Evolutionary conservation across 2,797 vertebrate species (phyloP).

Genomic region (Dryobates pubescens): DNA sequence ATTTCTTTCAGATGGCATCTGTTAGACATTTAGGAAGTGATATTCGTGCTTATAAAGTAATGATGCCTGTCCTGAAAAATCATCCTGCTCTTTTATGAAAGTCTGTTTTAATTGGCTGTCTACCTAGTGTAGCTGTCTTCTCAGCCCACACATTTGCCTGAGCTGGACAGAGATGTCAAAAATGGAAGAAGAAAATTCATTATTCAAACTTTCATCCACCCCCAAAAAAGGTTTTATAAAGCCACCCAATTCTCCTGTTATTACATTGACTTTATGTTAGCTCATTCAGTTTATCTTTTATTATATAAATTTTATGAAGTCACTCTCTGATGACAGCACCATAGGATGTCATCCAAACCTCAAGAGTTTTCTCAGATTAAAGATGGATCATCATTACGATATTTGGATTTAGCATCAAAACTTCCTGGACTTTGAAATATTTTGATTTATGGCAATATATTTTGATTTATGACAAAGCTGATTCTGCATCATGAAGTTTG

Average conservation of each 20-base stretch:
- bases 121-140: slow-evolving; percentile 43
- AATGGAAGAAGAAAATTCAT: slow-evolving; percentile 43
- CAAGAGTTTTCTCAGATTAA: not conserved
- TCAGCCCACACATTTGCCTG: slow-evolving; percentile 44
- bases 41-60: slow-evolving; percentile 52
- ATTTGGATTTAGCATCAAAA: not conserved
- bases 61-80: slow-evolving; percentile 57
- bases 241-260: not conserved
- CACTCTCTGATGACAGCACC: not conserved
- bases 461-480: not conserved
- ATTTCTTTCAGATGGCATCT: slow-evolving; percentile 61
- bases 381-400: not conserved
- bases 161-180: slow-evolving; percentile 38
- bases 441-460: not conserved
- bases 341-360: not conserved
- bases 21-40: slow-evolving; percentile 71
- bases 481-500: not conserved
- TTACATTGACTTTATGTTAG: not conserved
- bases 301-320: not conserved
- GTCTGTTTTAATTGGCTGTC: slow-evolving; percentile 54
- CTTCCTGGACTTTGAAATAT: not conserved
- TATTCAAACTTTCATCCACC: slow-evolving; percentile 4
- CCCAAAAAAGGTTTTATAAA: not conserved
- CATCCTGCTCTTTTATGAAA: slow-evolving; percentile 51
- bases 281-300: not conserved